phyloP scores from a whole-genome alignment of 2,888 invertebrate species.

The Microdon myrmicae region DNA sequence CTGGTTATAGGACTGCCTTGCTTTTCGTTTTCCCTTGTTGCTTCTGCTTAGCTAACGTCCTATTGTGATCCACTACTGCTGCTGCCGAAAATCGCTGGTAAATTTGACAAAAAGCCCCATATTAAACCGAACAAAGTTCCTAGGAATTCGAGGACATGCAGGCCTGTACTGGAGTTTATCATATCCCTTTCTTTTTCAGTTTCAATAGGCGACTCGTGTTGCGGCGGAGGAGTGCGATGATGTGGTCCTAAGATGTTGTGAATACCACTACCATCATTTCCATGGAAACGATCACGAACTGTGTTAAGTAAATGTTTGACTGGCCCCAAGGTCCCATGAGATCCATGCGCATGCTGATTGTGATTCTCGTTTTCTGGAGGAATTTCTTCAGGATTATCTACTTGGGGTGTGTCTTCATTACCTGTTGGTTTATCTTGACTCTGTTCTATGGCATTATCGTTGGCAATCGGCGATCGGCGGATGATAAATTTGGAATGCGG shows the following conservation, averaged over 20 bases:
- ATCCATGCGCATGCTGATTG: conserved; percentile 33
- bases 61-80: conserved; percentile 61
- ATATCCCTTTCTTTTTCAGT: conserved; percentile 56
- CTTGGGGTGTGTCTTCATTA: conserved; percentile 21
- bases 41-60: too few relatives aligned
- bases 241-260: conserved; percentile 17
- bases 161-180: conserved; percentile 59
- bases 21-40: too few relatives aligned
- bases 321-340: conserved; percentile 56
- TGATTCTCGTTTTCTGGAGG: conserved; percentile 11
- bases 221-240: conserved; percentile 12
- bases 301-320: conserved; percentile 62
- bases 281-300: conserved; percentile 58
- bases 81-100: conserved; percentile 61
- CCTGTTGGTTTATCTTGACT: conserved; percentile 9
- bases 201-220: conserved; percentile 53
- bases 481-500: conserved; percentile 11
- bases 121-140: conserved; percentile 59
- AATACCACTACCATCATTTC: conserved; percentile 20
- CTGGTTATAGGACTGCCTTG: too few relatives aligned
- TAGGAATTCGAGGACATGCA: conserved; percentile 61
- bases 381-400: conserved; percentile 25
- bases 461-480: conserved; percentile 29
- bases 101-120: conserved; percentile 60
- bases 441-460: conserved; percentile 37